Base-by-base conservation (phyloP, 2,888 invertebrate genomes). In the Antitype chi region DNA sequence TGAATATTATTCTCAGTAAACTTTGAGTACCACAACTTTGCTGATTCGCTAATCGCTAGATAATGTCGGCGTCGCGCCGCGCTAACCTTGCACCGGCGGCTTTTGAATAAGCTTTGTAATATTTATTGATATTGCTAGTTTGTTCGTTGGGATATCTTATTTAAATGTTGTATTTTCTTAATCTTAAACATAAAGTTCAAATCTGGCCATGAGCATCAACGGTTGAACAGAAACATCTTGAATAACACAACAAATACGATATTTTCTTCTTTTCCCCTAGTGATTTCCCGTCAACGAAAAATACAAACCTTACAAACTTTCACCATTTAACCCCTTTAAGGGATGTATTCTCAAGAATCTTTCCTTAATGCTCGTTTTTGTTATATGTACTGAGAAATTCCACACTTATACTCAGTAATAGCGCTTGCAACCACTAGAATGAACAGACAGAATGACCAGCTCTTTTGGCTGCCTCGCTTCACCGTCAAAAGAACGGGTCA, bases 41-140 rank as follows among this genome's bases (percentile, higher is more conserved):
- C 75, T 78, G 86, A 89, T 87, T 87, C 89, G 89, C 87, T 91
- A 91, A 91, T 91, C 89, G 87, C 83, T 86, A 82, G 88, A 89
- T 89, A 91, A 89, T 88, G 89, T 89, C 88, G 78, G 87, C 89
- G 85, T 85, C 87, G 85, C 86, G 57, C 83, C 83, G 77, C 70
- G 62, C 84, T 89, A 89, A 89, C 91, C 91, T 92, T 91, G 91
- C 80, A 74, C 60, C 69, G 83, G 63, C 85, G 87, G 89, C 85
- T 84, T 85, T 85, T 81, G 63, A 80, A 79, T 74, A 81, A 86
- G 82, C 81, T 81, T 74, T 78, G 70, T 80, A 80, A 74, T 76
- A 80, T 82, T 76, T 82, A 84, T 84, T 78, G 71, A 69, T 85
- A 72, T 72, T 32, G 66, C 57, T 38, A 47, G 17, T 72, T 70